Base-by-base conservation (phyloP, 2,113 vertebrate species). In the Ophiodon elongatus region DNA sequence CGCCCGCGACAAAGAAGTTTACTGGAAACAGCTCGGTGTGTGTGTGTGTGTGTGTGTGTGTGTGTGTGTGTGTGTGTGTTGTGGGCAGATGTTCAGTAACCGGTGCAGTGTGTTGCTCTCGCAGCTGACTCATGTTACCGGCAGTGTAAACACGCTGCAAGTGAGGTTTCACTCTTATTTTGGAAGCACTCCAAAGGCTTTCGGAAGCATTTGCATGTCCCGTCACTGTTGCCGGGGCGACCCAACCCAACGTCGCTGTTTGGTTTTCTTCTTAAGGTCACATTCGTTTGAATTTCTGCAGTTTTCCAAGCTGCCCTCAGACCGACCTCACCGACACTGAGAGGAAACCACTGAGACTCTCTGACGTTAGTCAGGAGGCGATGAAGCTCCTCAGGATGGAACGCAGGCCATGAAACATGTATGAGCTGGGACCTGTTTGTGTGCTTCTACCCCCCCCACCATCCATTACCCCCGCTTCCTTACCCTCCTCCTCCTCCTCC, bases 361-460 rank as follows among this genome's bases (percentile, higher is more conserved):
- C 27, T 63, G 69, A 47, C 43, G 66, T 73, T 14, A 76, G 79
- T 66, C 52, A 37, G 50, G 62, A 63, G 27, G 52, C 69, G 29
- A 85, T 72, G 63, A 75, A 78, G 45, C 27, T 73, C 35, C 64
- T 64, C 8, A 31, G 23, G 31, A 37, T 54, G 23, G n/a, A n/a
- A n/a, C n/a, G n/a, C n/a, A n/a, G n/a, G n/a, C n/a, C n/a, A n/a
- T n/a, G n/a, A n/a, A n/a, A n/a, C n/a, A n/a, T n/a, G n/a, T n/a
- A 80, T 80, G 64, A 84, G 47, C 62, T 63, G 64, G 65, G 29
- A 80, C 25, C n/a, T 67, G 47, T 80, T 67, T 50, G 27, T 23
- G 31, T 67, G 29, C 45, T 59, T 52, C 59, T 63, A 52, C 68
- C 21, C n/a, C 54, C 35, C 13, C 43, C 39, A 25, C 39, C 59